Base-by-base conservation (phyloP, 2,888 invertebrate genomes). In the Elysia crispata region DNA sequence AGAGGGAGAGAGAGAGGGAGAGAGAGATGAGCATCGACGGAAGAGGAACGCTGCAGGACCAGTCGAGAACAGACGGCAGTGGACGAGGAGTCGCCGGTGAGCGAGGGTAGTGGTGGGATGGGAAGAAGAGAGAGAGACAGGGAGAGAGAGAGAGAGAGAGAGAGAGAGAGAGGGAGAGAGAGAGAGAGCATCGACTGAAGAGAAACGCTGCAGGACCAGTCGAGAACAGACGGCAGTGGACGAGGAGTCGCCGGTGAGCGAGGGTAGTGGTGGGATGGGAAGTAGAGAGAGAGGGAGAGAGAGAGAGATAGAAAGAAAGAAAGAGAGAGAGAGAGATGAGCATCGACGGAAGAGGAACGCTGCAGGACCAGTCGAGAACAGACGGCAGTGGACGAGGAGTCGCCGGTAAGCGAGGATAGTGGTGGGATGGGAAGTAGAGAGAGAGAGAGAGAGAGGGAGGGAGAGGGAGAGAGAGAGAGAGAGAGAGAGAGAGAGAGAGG, bases 1-100 rank as follows among this genome's bases (percentile, higher is more conserved):
- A 54, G 23, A 73, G 41, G 50, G 23, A 73, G 54, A 54, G 73
- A 73, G 73, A 70, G 70, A 70, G 70, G n/a, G 33, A 41, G 20
- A 54, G 49, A 73, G 41, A 50, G 54, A 28, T n/a, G 50, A 0
- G 23, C n/a, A 73, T 49, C 8, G 41, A 25, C 50, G 20, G 73
- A 50, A 23, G 23, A 18, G 23, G 54, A 73, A n/a, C n/a, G n/a
- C n/a, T n/a, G n/a, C n/a, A n/a, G n/a, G n/a, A n/a, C n/a, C n/a
- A n/a, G n/a, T n/a, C n/a, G n/a, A n/a, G n/a, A n/a, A n/a, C n/a
- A n/a, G n/a, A n/a, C n/a, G n/a, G n/a, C n/a, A n/a, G n/a, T n/a
- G n/a, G n/a, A n/a, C n/a, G n/a, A n/a, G n/a, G n/a, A n/a, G n/a
- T n/a, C n/a, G n/a, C n/a, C 30, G 33, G 30, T 11, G 23, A 30